Conservation (phyloP, 2,888 invertebrate species). For the Pseudeuparius sepicola region DNA sequence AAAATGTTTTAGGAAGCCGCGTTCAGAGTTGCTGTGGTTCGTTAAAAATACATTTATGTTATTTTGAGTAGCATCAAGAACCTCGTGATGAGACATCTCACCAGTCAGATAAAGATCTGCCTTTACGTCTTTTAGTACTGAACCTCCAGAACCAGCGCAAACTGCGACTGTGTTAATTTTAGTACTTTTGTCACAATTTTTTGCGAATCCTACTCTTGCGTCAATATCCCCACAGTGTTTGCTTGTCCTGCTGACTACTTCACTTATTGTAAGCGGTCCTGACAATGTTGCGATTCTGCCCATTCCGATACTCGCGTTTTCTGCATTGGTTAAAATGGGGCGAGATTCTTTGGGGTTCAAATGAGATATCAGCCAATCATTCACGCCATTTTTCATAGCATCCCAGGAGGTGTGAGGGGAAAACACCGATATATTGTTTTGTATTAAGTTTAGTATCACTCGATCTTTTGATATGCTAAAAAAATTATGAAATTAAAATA, state of each 20-base stretch:
- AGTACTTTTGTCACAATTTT: too few relatives aligned
- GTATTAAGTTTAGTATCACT: constrained; percentile 67
- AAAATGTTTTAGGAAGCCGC: constrained; percentile 74
- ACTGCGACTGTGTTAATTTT: constrained; percentile 68
- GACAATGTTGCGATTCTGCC: constrained; percentile 50
- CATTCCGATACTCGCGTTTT: constrained; percentile 41
- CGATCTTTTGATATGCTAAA: constrained; percentile 68
- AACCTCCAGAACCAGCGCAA: constrained; percentile 84
- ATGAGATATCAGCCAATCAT: constrained; percentile 81
- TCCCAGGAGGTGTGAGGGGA: constrained; percentile 94
- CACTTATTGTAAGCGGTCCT: too few relatives aligned
- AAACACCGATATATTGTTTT: constrained; percentile 77
- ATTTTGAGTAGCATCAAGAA: constrained; percentile 74
- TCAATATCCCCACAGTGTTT: too few relatives aligned
- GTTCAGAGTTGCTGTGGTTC: constrained; percentile 90
- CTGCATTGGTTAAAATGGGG: constrained; percentile 30
- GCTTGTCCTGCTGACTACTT: too few relatives aligned
- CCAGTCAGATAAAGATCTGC: constrained; percentile 82
- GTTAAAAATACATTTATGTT: constrained; percentile 75
- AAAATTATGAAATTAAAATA: constrained; percentile 17
- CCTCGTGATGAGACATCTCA: constrained; percentile 93
- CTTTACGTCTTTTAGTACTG: constrained; percentile 57
- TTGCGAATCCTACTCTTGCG: too few relatives aligned
- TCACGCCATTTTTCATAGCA: constrained; percentile 71
- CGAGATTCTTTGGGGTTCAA: constrained; percentile 39